phyloP scores from a whole-genome alignment of 1,140 invertebrate species.

The Uloborus diversus region DNA sequence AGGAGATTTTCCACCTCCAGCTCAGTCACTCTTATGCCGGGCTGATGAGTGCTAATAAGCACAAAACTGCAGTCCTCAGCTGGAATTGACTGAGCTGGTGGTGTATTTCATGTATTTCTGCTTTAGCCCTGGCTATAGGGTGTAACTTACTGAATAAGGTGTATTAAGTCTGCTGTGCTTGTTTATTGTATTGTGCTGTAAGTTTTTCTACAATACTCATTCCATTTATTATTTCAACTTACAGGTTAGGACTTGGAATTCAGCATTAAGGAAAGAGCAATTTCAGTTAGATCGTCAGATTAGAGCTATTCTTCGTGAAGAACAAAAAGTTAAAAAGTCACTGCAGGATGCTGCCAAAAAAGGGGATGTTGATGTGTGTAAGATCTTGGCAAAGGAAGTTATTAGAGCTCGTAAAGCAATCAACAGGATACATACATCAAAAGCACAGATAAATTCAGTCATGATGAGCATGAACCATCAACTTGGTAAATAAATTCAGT shows the following conservation, averaged over 20 bases:
- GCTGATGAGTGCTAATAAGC: neutral
- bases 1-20: too few species aligned
- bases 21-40: too few species aligned
- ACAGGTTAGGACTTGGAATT: slow-evolving; percentile 94
- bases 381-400: slow-evolving; percentile 95
- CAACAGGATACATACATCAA: slow-evolving; percentile 90
- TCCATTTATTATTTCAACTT: slow-evolving; percentile 46
- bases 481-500: slow-evolving; percentile 74
- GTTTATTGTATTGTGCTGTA: neutral
- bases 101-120: neutral
- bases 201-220: slow-evolving; percentile 10
- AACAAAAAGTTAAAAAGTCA: slow-evolving; percentile 93
- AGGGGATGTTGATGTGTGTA: slow-evolving; percentile 92
- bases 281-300: slow-evolving; percentile 93
- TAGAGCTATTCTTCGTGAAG: slow-evolving; percentile 93
- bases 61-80: neutral
- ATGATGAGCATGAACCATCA: slow-evolving; percentile 99
- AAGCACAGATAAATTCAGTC: slow-evolving; percentile 97
- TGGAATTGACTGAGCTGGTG: neutral
- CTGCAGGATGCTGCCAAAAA: slow-evolving; percentile 97
- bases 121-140: neutral
- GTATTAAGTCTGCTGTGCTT: neutral
- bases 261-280: slow-evolving; percentile 91
- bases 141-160: neutral
- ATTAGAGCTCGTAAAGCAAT: slow-evolving; percentile 89